phyloP scores from a whole-genome alignment of 2,888 invertebrate genomes.

The Hanleya hanleyi region DNA sequence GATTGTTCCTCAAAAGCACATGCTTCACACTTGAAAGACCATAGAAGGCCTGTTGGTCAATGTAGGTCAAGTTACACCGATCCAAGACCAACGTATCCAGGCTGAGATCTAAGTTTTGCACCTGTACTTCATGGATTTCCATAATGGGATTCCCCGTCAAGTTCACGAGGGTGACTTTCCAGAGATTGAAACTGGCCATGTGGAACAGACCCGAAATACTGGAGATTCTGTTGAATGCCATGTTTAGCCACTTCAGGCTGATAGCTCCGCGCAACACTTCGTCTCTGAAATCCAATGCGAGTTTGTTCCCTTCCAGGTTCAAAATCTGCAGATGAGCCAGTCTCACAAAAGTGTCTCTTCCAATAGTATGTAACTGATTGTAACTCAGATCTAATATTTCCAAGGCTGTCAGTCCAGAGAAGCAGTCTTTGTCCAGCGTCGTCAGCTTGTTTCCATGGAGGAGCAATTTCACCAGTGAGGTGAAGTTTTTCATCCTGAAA shows the following conservation, averaged over 20 bases:
- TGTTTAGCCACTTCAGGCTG: not conserved
- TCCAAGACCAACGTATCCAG: not conserved
- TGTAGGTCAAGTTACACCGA: conserved; percentile 6
- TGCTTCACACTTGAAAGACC: not conserved
- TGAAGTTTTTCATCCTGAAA: not conserved
- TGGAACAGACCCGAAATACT: conserved; percentile 1
- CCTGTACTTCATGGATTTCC: not conserved
- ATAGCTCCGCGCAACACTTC: not conserved
- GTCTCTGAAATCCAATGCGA: not conserved
- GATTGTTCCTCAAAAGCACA: conserved; percentile 10
- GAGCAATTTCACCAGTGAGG: not conserved
- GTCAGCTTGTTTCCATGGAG: not conserved
- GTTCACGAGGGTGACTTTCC: not conserved
- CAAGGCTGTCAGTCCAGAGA: not conserved
- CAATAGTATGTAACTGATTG: not conserved
- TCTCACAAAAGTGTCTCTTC: not conserved
- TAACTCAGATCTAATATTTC: not conserved
- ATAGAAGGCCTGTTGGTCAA: conserved; percentile 10
- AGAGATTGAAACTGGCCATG: not conserved
- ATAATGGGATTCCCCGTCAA: conserved; percentile 12
- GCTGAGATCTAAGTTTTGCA: not conserved
- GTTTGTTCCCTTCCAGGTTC: conserved; percentile 4
- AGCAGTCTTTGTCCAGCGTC: not conserved
- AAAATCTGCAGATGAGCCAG: not conserved
- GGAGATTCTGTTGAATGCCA: conserved; percentile 7